Percentiles rank a stretch among this genome's conserved stretches.
Evolutionary conservation across 2,113 vertebrate species (phyloP).

Genomic region (Fregata magnificens): DNA sequence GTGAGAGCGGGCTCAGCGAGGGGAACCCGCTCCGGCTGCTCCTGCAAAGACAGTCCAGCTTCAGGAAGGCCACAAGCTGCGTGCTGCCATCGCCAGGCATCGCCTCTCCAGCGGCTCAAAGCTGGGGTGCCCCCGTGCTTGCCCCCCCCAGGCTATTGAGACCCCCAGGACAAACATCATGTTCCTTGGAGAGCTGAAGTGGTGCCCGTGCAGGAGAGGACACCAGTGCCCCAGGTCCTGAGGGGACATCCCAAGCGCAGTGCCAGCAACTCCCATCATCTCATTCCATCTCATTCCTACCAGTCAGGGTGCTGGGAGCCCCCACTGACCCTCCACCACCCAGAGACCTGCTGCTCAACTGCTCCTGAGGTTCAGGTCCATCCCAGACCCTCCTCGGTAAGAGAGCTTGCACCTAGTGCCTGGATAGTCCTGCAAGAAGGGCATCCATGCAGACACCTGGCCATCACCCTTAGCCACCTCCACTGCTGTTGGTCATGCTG

Average conservation of each 20-base stretch:
- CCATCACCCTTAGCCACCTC: neutral
- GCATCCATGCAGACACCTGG: neutral
- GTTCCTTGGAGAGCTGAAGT: neutral
- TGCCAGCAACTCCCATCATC: neutral
- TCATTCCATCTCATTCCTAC: neutral
- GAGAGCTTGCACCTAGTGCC: neutral
- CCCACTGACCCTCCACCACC: neutral
- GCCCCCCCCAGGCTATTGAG: neutral
- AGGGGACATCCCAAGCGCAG: neutral
- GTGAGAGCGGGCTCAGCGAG: slow-evolving; percentile 90
- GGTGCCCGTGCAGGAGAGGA: neutral
- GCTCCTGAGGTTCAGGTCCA: neutral
- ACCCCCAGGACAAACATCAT: neutral
- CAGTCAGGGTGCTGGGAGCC: neutral
- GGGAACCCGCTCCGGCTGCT: slow-evolving; percentile 85
- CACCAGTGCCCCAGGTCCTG: neutral
- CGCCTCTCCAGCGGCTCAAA: neutral
- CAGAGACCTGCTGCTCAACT: neutral
- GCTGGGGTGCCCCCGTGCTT: fast-evolving
- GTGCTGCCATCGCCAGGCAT: neutral
- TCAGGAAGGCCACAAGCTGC: neutral
- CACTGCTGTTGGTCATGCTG: neutral
- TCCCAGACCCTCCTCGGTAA: neutral
- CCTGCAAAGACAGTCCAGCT: slow-evolving; percentile 71
- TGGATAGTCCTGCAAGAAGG: neutral